A percentile compares a stretch with the other conserved stretches of the same genome.
Conservation (phyloP, 2,797 vertebrate genomes). For the Gobionotothen gibberifrons region DNA sequence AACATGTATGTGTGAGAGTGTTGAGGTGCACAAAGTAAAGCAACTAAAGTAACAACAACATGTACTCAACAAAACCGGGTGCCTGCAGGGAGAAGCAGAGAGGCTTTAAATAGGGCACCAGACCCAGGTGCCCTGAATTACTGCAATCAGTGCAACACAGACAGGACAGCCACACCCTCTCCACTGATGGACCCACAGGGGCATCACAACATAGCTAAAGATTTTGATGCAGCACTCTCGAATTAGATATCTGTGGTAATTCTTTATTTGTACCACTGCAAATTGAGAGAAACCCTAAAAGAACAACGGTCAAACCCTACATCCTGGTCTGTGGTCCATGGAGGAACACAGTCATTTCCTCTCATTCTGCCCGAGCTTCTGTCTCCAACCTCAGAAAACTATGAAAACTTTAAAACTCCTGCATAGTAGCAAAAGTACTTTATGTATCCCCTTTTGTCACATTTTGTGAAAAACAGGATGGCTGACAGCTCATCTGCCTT, state of each 20-base stretch:
- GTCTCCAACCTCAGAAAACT: slow-evolving; percentile 38
- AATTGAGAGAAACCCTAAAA: slow-evolving; percentile 34
- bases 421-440: neutral
- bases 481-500: neutral
- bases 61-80: no score
- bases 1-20: no score
- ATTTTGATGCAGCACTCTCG: slow-evolving; percentile 13
- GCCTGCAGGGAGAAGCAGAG: no score
- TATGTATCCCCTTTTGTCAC: neutral
- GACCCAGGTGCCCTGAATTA: no score
- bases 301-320: slow-evolving; percentile 25
- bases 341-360: slow-evolving; percentile 71
- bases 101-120: no score
- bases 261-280: slow-evolving; percentile 22
- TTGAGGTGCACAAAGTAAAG: no score
- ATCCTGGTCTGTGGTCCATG: slow-evolving; percentile 55
- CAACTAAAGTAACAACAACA: no score
- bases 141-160: no score
- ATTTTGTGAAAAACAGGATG: slow-evolving; percentile 4
- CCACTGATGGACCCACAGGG: no score
- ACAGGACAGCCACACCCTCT: no score
- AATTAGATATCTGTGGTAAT: slow-evolving; percentile 25
- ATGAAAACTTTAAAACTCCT: slow-evolving; percentile 4
- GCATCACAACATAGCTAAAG: no score
- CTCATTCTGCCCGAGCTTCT: slow-evolving; percentile 22